Evolutionary conservation across 2,797 vertebrate species (phyloP).

Genomic region (Paramormyrops hopkinsi): DNA sequence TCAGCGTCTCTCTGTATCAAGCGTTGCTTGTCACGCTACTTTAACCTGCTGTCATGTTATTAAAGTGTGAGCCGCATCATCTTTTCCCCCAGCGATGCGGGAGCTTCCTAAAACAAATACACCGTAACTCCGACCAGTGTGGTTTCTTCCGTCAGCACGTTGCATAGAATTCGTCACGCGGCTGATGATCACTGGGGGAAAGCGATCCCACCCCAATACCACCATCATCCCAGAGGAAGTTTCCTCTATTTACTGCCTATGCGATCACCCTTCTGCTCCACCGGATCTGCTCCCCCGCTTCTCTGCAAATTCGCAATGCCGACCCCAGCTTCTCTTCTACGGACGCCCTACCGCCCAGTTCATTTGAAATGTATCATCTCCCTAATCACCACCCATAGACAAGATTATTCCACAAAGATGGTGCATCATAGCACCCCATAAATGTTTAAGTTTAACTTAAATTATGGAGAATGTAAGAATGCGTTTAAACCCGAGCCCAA

Average conservation of each 20-base stretch:
- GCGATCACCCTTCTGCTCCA: background rate
- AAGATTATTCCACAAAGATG: background rate
- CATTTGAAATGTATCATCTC: background rate
- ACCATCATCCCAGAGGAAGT: constrained; percentile 22
- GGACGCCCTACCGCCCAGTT: background rate
- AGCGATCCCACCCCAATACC: constrained; percentile 26
- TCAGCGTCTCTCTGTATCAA: background rate
- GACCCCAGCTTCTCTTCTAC: background rate
- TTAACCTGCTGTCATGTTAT: background rate
- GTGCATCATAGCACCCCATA: background rate
- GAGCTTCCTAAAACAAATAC: background rate
- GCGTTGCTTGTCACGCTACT: background rate
- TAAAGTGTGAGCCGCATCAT: background rate
- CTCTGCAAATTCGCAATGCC: background rate
- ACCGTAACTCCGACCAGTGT: background rate
- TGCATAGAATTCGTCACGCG: constrained; percentile 44
- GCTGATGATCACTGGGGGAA: constrained; percentile 23
- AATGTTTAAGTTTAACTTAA: background rate
- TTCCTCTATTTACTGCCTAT: background rate
- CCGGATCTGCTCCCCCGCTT: background rate
- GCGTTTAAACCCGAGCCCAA: background rate
- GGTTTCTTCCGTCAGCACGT: constrained; percentile 17
- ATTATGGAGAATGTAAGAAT: background rate
- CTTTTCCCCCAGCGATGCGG: background rate
- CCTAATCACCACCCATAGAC: background rate